Conservation (phyloP, 2,113 vertebrate species). For the Physeter macrocephalus region DNA sequence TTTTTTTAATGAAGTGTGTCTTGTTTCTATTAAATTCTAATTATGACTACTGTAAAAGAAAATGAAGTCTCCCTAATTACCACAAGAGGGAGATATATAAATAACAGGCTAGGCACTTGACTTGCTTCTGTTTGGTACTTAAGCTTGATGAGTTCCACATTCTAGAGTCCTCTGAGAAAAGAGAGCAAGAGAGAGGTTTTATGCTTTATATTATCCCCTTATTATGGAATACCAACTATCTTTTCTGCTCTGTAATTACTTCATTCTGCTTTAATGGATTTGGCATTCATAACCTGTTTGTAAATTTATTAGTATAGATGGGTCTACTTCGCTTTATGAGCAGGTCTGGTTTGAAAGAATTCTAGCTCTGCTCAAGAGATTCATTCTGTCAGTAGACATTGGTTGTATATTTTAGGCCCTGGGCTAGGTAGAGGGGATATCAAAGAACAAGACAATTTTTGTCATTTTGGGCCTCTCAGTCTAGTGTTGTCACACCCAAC, state of each 20-base stretch:
- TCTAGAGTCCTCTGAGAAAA: constrained; percentile 51
- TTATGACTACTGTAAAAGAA: constrained; percentile 21
- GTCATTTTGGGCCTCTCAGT: not conserved
- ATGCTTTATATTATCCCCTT: constrained; percentile 53
- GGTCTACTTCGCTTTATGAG: not conserved
- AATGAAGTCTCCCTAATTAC: constrained; percentile 62
- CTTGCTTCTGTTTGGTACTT: constrained; percentile 55
- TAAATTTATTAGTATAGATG: not conserved
- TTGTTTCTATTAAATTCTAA: constrained; percentile 14
- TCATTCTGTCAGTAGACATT: not conserved
- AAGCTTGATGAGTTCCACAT: constrained; percentile 59
- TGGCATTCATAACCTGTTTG: constrained; percentile 27
- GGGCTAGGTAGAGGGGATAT: not conserved
- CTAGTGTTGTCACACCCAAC: not conserved
- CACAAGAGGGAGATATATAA: constrained; percentile 52
- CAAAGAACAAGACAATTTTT: not conserved
- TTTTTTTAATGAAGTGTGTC: not conserved
- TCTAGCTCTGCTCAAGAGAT: not conserved
- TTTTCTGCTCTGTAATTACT: constrained; percentile 64
- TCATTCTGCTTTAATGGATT: constrained; percentile 54
- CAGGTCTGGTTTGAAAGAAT: not conserved
- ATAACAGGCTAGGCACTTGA: not conserved
- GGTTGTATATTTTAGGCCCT: not conserved
- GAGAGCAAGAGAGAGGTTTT: constrained; percentile 13
- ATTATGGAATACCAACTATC: constrained; percentile 52